These are phyloP conservation scores for Odocoileus virginianus DNA, from an alignment of 2,113 vertebrate species.

Conservation along the genomic window DNA sequence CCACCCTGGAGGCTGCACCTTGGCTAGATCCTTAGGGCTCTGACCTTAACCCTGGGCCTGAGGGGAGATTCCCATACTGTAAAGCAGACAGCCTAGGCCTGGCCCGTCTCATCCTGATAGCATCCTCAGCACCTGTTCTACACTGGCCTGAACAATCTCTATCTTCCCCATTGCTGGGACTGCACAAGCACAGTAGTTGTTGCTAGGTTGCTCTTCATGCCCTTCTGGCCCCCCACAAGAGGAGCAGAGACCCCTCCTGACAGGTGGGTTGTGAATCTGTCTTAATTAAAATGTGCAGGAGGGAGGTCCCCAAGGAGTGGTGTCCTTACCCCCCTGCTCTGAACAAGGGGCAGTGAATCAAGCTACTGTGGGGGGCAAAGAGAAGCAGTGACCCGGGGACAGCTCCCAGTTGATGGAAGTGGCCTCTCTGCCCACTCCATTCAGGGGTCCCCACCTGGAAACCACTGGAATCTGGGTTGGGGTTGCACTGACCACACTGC, in stretches of 20 bases:
- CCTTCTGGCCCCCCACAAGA: neutral
- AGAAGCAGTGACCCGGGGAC: neutral
- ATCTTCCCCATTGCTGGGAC: neutral
- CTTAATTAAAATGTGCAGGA: neutral
- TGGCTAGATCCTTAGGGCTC: neutral
- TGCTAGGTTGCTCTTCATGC: neutral
- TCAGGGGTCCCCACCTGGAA: neutral
- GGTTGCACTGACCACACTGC: neutral
- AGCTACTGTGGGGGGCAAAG: neutral
- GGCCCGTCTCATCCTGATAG: rapidly evolving
- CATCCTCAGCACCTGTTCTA: neutral
- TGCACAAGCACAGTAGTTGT: neutral
- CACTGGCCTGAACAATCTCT: neutral
- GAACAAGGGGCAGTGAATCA: neutral
- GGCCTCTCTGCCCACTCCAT: neutral
- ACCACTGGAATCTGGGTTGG: neutral
- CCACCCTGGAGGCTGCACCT: neutral
- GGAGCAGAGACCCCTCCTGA: neutral
- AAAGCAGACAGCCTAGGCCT: neutral
- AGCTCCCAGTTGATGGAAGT: neutral
- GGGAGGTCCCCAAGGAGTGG: neutral
- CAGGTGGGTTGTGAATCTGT: neutral
- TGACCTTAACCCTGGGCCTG: neutral
- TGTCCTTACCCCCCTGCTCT: neutral
- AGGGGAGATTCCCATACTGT: neutral